A percentile compares a stretch with the other conserved stretches of the same genome.
These are phyloP conservation scores for Danionella dracula DNA, from an alignment of 2,797 vertebrate species.

Conservation along the genomic window DNA sequence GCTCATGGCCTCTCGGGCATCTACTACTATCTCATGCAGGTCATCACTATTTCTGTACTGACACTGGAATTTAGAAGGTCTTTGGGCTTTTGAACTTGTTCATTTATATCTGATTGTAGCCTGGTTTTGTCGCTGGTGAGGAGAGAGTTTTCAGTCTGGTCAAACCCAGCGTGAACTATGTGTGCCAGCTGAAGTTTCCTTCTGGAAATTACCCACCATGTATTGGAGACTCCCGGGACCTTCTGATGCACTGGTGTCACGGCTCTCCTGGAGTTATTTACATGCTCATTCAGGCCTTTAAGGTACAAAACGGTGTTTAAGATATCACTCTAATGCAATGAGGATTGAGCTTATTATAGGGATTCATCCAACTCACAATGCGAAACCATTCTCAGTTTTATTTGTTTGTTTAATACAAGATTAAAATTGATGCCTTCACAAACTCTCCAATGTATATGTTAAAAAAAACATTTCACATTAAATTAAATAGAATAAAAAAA, in stretches of 20 bases:
- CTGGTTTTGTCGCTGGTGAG: slow-evolving; percentile 63
- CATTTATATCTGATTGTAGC: slow-evolving; percentile 51
- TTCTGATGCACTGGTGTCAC: slow-evolving; percentile 95
- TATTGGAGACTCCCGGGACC: slow-evolving; percentile 79
- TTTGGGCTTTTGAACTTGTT: no score
- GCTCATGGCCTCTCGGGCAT: slow-evolving; percentile 94
- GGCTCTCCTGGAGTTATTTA: slow-evolving; percentile 89
- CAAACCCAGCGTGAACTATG: slow-evolving; percentile 87
- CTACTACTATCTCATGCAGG: slow-evolving; percentile 97
- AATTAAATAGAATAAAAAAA: no score
- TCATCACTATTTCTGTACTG: slow-evolving; percentile 38
- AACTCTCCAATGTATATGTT: no score
- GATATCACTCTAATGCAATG: no score
- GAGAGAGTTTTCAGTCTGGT: slow-evolving; percentile 74
- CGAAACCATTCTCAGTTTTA: no score
- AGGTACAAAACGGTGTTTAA: no score
- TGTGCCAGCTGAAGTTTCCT: slow-evolving; percentile 82
- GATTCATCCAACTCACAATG: no score
- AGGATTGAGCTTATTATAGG: no score
- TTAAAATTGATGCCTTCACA: no score
- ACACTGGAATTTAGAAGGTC: neutral
- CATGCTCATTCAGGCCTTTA: slow-evolving; percentile 94
- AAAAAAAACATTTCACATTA: no score
- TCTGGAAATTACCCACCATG: slow-evolving; percentile 91
- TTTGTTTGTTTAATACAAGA: no score